Evolutionary conservation across 53 echinoderm and acorn worm species (phyloP), one percentile per base, ranked within the genome.

Genomic region (Pentamera pediparva): DNA sequence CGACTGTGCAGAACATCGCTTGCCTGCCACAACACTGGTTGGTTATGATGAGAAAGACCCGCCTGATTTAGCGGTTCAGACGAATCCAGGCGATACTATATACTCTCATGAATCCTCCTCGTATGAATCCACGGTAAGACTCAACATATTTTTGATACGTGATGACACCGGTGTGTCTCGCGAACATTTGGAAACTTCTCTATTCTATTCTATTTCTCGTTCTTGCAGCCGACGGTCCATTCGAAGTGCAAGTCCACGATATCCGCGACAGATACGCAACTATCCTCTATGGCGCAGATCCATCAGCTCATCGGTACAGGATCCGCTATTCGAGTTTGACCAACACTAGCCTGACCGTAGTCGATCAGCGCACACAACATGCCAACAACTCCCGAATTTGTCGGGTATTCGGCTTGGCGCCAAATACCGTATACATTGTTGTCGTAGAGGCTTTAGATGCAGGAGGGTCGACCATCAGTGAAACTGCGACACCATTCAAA

Each of bases 191-290:
- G 15, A 10, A 41, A 41, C 43, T 41, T 41, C 9, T 41, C 9
- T 15, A 41, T 41, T 41, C 43, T 10, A 41, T 41, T 41, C 15
- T 10, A 41, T 41, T 61, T 29, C 3, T 61, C 3, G 12, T 12
- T 35, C 22, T 65, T n/a, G 7, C 41, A 65, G 65, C 6, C 12
- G 28, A 67, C 45, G 67, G 67, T 27, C 22, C 47, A 12, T 67
- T 67, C 9, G 41, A 67, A 41, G 47, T 67, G 26, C 22, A 28
- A 41, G n/a, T 67, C 26, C 45, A 40, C 30, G 30, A 67, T 4
- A 67, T 67, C 30, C 67, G 39, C 40, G 67, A 67, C 9, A 67
- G 28, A 25, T 67, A 41, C 40, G 43, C 67, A 7, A 17, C 11
- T 21, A 28, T 67, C 6, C 67, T 67, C 13, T 43, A 67, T 39